These are phyloP conservation scores for Catharus minimus DNA, from an alignment of 2,113 vertebrate species.

Conservation along the genomic window DNA sequence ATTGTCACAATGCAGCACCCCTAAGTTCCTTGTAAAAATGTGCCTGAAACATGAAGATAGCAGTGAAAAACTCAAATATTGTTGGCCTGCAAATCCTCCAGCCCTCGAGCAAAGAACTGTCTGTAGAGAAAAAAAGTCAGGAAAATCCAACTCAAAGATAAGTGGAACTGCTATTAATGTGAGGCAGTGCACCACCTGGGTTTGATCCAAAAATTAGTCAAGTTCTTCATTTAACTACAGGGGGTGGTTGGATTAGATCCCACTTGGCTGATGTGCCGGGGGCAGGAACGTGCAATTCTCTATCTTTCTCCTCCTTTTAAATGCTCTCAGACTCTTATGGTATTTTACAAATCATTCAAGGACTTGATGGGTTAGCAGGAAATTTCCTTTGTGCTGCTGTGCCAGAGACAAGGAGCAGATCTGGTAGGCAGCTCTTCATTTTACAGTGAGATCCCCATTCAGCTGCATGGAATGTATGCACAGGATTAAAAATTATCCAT, in stretches of 20 bases:
- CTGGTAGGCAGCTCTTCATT: constrained; percentile 36
- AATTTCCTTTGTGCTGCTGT: constrained; percentile 43
- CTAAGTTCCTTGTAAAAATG: neutral
- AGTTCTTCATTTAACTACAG: constrained; percentile 60
- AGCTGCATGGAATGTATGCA: constrained; percentile 33
- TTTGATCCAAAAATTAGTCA: constrained; percentile 63
- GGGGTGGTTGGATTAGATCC: constrained; percentile 60
- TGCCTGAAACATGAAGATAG: neutral
- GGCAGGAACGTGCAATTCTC: constrained; percentile 48
- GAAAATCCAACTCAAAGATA: constrained; percentile 32
- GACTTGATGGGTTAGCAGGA: constrained; percentile 47
- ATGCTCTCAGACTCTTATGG: constrained; percentile 6
- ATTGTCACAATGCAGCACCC: neutral
- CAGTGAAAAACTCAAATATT: neutral
- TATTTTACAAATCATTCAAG: constrained; percentile 58
- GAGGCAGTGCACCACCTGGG: constrained; percentile 44
- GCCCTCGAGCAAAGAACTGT: neutral
- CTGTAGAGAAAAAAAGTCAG: constrained; percentile 14
- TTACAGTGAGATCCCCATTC: constrained; percentile 18
- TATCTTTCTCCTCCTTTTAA: constrained; percentile 46
- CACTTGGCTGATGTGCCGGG: constrained; percentile 41
- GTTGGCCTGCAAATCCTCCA: constrained; percentile 2
- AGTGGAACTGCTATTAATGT: constrained; percentile 22
- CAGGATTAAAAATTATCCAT: constrained; percentile 62
- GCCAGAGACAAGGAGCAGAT: constrained; percentile 12